These are phyloP conservation scores for Macroteleia sp. DNA, from an alignment of 2,888 invertebrate genomes.

Conservation along the genomic window DNA sequence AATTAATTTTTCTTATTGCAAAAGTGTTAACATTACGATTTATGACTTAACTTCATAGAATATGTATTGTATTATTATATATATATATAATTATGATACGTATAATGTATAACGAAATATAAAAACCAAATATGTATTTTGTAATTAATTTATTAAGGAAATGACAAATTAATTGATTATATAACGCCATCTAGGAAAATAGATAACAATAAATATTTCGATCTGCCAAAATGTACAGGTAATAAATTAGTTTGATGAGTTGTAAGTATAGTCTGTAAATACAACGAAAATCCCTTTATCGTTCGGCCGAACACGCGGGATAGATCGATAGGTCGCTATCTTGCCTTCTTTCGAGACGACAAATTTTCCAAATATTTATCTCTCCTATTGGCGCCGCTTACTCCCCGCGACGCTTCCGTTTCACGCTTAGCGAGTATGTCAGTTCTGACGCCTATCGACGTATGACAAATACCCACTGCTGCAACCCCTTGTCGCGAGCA, in stretches of 20 bases:
- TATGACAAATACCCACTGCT: conserved; percentile 79
- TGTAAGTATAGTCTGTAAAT: conserved; percentile 71
- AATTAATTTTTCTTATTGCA: no score
- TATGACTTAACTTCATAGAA: no score
- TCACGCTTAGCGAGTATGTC: conserved; percentile 78
- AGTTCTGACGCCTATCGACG: conserved; percentile 82
- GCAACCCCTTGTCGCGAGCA: conserved; percentile 71
- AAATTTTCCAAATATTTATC: conserved; percentile 84
- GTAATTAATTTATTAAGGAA: no score
- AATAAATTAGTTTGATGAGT: conserved; percentile 26
- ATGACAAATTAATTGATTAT: no score
- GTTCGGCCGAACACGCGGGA: conserved; percentile 78
- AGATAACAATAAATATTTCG: no score
- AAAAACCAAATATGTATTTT: no score
- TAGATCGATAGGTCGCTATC: conserved; percentile 71
- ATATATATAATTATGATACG: no score
- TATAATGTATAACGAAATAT: no score
- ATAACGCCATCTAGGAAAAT: no score
- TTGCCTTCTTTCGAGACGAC: conserved; percentile 72
- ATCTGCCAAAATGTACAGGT: no score
- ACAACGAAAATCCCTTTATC: conserved; percentile 80
- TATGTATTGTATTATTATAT: no score
- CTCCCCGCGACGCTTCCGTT: conserved; percentile 74
- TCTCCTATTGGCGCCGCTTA: conserved; percentile 56
- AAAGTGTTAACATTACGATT: no score